Evolutionary conservation across 2,113 vertebrate genomes (phyloP).

Genomic region (Emydocephalus ijimae): DNA sequence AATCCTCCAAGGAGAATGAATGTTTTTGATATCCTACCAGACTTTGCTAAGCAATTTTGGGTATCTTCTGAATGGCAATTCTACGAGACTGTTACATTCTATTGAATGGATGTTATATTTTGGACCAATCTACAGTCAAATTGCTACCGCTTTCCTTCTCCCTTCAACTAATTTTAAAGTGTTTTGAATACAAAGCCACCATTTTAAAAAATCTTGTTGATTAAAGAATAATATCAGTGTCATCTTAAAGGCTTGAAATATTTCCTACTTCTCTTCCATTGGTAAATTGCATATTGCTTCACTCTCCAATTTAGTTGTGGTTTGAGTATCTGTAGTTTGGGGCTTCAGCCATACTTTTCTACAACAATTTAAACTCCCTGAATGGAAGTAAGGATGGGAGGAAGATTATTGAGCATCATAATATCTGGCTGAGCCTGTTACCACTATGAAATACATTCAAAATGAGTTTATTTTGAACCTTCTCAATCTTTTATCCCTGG

Average conservation of each 20-base stretch:
- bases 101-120: background rate
- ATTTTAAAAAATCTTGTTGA: background rate
- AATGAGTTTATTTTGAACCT: background rate
- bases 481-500: too few species aligned
- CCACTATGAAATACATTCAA: background rate
- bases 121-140: background rate
- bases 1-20: background rate
- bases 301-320: background rate
- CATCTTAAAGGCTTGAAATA: background rate
- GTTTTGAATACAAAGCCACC: background rate
- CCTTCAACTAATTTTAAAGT: slow-evolving; percentile 6
- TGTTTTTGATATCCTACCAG: background rate
- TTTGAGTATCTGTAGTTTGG: background rate
- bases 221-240: background rate
- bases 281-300: background rate
- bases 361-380: background rate
- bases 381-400: background rate
- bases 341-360: background rate
- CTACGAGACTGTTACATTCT: background rate
- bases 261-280: background rate
- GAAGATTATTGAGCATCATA: background rate
- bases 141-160: background rate
- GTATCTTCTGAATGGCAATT: background rate
- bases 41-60: background rate
- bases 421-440: background rate